These are phyloP conservation scores for Lasiurus cinereus DNA, from an alignment of 2,113 vertebrate species.

Conservation along the genomic window DNA sequence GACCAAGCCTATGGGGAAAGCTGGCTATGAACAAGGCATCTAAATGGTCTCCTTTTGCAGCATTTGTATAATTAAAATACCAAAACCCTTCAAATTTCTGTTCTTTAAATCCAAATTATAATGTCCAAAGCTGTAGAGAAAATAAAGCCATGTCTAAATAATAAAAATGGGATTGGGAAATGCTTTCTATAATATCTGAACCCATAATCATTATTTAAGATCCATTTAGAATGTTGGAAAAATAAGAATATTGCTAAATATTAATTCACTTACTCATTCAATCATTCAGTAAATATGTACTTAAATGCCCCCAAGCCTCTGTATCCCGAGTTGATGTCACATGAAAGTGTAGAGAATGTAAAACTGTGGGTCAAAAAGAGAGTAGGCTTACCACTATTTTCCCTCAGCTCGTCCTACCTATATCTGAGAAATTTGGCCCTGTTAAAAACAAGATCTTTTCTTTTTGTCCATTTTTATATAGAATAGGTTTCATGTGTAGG, in stretches of 20 bases:
- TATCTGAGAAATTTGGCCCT: neutral
- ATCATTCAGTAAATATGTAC: neutral
- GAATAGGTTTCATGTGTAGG: too few species aligned
- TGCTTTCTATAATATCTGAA: neutral
- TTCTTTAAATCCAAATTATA: neutral
- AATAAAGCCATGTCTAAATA: constrained; percentile 20
- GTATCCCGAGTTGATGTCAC: neutral
- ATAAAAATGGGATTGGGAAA: neutral
- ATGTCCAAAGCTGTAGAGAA: neutral
- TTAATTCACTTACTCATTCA: neutral
- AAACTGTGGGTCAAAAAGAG: neutral
- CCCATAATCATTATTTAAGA: neutral
- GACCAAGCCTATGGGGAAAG: neutral
- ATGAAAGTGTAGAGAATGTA: neutral
- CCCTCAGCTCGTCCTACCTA: neutral
- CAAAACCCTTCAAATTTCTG: neutral
- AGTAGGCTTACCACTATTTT: neutral
- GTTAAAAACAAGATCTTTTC: neutral
- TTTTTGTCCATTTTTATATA: too few species aligned
- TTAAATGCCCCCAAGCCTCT: neutral
- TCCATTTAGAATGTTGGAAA: neutral
- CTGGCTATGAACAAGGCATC: neutral
- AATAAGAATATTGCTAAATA: neutral
- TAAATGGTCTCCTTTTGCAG: neutral
- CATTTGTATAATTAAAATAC: neutral